Evolutionary conservation across 1,140 invertebrate species (phyloP), one percentile per base, ranked within the genome.

Genomic region (Drosophila arizonae): DNA sequence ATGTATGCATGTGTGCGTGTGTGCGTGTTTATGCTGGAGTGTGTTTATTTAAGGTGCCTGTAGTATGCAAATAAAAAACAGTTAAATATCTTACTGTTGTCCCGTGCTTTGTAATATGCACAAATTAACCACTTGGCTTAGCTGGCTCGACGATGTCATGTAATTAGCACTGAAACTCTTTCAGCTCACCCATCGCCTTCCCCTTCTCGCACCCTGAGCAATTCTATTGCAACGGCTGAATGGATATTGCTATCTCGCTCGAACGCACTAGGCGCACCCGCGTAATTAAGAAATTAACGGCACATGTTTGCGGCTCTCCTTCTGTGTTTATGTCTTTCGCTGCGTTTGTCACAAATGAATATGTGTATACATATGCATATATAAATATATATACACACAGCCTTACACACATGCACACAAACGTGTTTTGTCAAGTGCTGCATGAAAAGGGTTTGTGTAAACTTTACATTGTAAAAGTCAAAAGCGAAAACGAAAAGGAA

Each of bases 211-310:
- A 51, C 36, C 36, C 36, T 41, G n/a, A n/a, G 51, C 39, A 58
- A 36, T 48, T 33, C 56, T 54, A 78, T 69, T 50, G 63, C 67
- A 50, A 36, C 17, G 58, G 17, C 61, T 87, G 81, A 85, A 87
- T 85, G 81, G 81, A 76, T 76, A 87, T 60, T 77, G 71, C 17
- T 24, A 50, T 15, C 43, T 45, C 30, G 21, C 24, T 56, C 24
- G 28, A 56, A 39, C 52, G 8, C 52, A 61, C 51, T 51, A 36
- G 54, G 68, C 46, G 46, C 82, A 81, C 76, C 76, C 81, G 81
- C 82, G 82, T 86, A 86, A 86, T 86, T 86, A 86, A 86, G 81
- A 86, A 86, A 86, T 86, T 86, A 86, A 86, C 81, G 81, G 79
- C 81, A 86, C 82, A 86, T 86, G 82, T 87, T 86, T 81, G 79